Evolutionary conservation across 1,140 invertebrate genomes (phyloP).

Genomic region (Aphaenogaster floridana): DNA sequence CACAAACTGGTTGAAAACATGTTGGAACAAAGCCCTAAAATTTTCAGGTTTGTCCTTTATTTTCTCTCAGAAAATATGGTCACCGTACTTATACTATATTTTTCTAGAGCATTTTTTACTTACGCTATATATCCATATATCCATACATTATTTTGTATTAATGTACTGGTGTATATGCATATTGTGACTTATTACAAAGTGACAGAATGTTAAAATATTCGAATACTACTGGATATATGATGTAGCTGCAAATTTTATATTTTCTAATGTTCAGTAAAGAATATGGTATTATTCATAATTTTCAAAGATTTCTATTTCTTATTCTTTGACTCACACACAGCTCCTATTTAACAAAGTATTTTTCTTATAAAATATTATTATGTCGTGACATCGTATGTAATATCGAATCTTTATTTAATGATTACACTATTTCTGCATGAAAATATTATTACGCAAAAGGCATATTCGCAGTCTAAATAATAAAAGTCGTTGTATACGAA

Average conservation of each 20-base stretch:
- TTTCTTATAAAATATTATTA: constrained; percentile 14
- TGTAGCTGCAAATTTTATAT: neutral
- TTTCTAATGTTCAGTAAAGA: neutral
- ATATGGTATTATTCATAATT: neutral
- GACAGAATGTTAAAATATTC: neutral
- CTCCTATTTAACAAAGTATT: neutral
- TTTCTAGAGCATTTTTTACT: neutral
- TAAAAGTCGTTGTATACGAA: constrained; percentile 3
- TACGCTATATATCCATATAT: neutral
- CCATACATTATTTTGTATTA: neutral
- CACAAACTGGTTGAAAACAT: no score
- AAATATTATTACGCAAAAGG: constrained; percentile 4
- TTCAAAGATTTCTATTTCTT: constrained; percentile 4
- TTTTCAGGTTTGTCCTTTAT: no score
- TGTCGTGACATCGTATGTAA: neutral
- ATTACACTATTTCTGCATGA: neutral
- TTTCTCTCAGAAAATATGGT: no score
- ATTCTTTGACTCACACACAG: neutral
- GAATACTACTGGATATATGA: neutral
- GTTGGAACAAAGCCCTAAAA: no score
- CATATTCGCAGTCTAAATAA: constrained; percentile 34
- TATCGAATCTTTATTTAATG: constrained; percentile 3
- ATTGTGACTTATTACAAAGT: neutral
- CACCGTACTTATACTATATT: neutral
- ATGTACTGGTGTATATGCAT: neutral